Conservation (phyloP, 2,797 vertebrate genomes). For the Loriculus beryllinus region DNA sequence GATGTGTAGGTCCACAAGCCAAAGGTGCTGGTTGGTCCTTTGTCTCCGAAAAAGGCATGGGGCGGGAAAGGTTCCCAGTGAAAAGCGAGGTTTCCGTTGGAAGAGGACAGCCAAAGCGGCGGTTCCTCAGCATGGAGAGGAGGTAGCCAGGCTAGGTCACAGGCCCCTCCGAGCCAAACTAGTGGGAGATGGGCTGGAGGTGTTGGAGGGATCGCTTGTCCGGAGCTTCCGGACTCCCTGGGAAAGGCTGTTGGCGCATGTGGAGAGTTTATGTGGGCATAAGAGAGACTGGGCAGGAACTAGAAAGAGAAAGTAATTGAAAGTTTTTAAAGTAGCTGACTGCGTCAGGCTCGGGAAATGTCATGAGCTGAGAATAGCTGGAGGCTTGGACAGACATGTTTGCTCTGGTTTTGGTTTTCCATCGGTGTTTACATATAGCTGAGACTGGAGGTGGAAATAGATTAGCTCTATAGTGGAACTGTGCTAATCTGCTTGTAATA, state of each 20-base stretch:
- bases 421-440: neutral
- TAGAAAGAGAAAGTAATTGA: neutral
- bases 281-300: neutral
- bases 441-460: neutral
- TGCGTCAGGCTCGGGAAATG: accelerated
- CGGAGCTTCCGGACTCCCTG: accelerated
- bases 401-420: neutral
- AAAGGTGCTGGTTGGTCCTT: accelerated
- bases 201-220: neutral
- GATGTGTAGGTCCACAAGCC: accelerated
- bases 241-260: accelerated
- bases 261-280: neutral
- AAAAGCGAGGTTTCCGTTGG: accelerated
- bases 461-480: accelerated
- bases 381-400: neutral
- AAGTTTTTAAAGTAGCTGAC: neutral
- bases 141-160: neutral
- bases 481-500: too few species aligned
- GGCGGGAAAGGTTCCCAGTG: neutral
- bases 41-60: too few species aligned
- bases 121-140: accelerated
- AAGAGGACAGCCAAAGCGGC: accelerated
- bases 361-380: neutral
- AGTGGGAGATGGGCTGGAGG: accelerated
- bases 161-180: accelerated